A percentile compares a stretch with the other conserved stretches of the same genome.
Evolutionary conservation across 2,888 invertebrate genomes (phyloP).

Genomic region (Lithophane semibrunnea): DNA sequence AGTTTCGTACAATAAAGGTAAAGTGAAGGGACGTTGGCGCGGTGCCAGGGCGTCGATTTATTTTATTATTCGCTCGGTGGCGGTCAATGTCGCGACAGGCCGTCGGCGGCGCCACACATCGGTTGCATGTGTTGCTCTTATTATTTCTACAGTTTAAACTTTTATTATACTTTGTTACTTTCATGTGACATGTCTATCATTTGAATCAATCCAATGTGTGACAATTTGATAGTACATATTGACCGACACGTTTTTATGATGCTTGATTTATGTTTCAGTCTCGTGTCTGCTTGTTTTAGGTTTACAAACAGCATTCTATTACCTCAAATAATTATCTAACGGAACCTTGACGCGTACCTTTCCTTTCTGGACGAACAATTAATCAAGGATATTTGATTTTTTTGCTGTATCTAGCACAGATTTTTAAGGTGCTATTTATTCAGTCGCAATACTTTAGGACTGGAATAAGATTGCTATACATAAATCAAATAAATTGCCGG

Average conservation of each 20-base stretch:
- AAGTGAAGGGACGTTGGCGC: constrained; percentile 87
- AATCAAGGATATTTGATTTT: constrained; percentile 61
- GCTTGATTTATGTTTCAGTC: not conserved
- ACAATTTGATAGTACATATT: not conserved
- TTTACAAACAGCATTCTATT: constrained; percentile 22
- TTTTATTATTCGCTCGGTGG: constrained; percentile 88
- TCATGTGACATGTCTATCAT: constrained; percentile 45
- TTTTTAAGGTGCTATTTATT: constrained; percentile 26
- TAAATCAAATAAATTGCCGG: constrained; percentile 35
- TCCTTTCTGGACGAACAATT: constrained; percentile 62
- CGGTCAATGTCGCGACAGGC: constrained; percentile 89
- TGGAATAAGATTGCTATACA: constrained; percentile 11
- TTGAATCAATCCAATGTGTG: constrained; percentile 36
- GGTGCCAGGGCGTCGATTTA: constrained; percentile 86
- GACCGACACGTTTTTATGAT: not conserved
- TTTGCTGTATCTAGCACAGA: constrained; percentile 23
- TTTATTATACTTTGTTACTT: constrained; percentile 61
- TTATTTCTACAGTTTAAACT: constrained; percentile 74
- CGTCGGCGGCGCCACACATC: constrained; percentile 81
- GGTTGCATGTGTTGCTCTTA: constrained; percentile 83
- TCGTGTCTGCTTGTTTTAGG: constrained; percentile 17
- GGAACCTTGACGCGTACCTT: constrained; percentile 61
- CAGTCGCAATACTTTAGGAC: not conserved
- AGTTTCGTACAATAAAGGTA: constrained; percentile 78
- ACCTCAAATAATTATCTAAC: constrained; percentile 55